Conservation (phyloP, 1,140 invertebrate genomes). For the Diorhabda carinulata region DNA sequence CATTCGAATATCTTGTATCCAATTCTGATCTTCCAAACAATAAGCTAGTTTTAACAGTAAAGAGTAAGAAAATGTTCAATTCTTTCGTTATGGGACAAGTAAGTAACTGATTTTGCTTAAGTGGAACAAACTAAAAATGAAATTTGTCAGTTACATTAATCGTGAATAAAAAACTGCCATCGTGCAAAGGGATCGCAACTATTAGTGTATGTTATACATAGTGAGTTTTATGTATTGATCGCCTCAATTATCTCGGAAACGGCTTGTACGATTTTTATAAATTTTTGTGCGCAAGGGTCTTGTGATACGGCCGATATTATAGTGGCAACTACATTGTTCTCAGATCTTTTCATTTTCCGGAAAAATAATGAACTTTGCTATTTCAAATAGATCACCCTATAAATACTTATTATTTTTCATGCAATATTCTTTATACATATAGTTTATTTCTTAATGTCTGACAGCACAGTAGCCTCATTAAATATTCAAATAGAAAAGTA, state of each 20-base stretch:
- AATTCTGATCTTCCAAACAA: slow-evolving; percentile 66
- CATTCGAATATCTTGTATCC: slow-evolving; percentile 78
- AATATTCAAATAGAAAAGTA: neutral
- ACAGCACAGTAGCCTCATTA: neutral
- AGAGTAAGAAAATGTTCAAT: slow-evolving; percentile 74
- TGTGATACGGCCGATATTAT: too few relatives aligned
- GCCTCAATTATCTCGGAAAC: too few relatives aligned
- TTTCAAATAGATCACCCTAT: too few relatives aligned
- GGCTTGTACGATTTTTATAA: too few relatives aligned
- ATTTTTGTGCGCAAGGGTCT: too few relatives aligned
- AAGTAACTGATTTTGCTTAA: slow-evolving; percentile 19
- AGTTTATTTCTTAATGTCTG: too few relatives aligned
- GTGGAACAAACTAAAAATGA: neutral
- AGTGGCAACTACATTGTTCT: too few relatives aligned
- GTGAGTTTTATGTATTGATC: too few relatives aligned
- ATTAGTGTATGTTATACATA: neutral
- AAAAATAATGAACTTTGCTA: too few relatives aligned
- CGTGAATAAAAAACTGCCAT: neutral
- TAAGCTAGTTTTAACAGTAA: slow-evolving; percentile 71
- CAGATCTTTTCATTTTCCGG: too few relatives aligned
- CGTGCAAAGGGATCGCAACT: neutral
- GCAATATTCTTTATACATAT: too few relatives aligned
- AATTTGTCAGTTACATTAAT: neutral
- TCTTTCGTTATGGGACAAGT: slow-evolving; percentile 78
- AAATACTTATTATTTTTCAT: too few relatives aligned